Conservation (phyloP, 2,797 vertebrate genomes). For the Coendou prehensilis region DNA sequence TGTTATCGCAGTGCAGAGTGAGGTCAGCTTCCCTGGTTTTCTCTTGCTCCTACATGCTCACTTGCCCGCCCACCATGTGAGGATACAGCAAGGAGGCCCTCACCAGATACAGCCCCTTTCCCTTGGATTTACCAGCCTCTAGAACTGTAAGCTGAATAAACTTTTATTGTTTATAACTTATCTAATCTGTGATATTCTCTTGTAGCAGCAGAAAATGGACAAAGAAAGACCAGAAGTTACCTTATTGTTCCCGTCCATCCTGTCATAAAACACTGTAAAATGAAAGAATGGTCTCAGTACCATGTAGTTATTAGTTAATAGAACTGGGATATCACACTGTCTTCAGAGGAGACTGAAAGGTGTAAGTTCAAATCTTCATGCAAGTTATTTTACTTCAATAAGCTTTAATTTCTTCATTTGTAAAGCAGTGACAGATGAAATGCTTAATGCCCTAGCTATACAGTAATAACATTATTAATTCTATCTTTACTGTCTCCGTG, state of each 20-base stretch:
- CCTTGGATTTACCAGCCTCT: not conserved
- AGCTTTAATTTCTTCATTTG: not conserved
- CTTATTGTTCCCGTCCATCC: not conserved
- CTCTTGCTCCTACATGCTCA: not conserved
- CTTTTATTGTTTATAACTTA: not conserved
- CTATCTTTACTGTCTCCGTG: not conserved
- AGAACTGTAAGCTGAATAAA: not conserved
- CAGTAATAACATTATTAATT: not conserved
- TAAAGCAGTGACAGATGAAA: not conserved
- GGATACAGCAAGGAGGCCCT: not conserved
- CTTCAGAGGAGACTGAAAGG: not conserved
- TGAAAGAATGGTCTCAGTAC: constrained; percentile 2
- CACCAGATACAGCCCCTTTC: too few relatives aligned
- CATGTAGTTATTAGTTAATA: not conserved
- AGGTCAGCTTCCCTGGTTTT: not conserved
- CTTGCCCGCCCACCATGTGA: not conserved
- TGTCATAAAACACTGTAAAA: not conserved
- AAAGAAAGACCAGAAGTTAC: not conserved
- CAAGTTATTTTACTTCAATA: not conserved
- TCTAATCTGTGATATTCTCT: not conserved
- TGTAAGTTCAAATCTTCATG: not conserved
- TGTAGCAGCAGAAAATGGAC: not conserved
- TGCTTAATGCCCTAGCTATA: not conserved
- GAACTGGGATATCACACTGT: not conserved
- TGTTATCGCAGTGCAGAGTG: not conserved